phyloP scores from a whole-genome alignment of 2,888 invertebrate genomes.

The Philereme vetulata region DNA sequence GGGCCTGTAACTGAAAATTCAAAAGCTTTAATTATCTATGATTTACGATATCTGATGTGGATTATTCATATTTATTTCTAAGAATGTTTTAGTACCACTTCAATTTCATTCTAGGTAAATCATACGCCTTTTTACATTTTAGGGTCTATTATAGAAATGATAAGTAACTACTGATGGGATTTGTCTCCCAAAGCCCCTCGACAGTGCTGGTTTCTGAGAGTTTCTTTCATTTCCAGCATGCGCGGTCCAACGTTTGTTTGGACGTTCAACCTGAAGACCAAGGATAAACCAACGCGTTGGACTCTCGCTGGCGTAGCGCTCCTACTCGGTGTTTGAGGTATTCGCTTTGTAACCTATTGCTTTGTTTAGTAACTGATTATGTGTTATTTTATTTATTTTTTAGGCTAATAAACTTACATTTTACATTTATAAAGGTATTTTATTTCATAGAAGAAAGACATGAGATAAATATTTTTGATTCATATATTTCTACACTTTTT shows the following conservation, averaged over 20 bases:
- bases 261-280: conserved; percentile 97
- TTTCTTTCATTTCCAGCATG: conserved; percentile 66
- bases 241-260: conserved; percentile 97
- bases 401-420: conserved; percentile 24
- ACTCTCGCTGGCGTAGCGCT: conserved; percentile 96
- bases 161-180: too few relatives aligned
- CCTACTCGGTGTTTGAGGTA: conserved; percentile 88
- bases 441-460: conserved; percentile 6
- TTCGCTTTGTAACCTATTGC: conserved; percentile 18
- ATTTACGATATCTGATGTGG: too few relatives aligned
- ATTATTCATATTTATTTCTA: too few relatives aligned
- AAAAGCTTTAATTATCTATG: too few relatives aligned
- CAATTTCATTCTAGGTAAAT: too few relatives aligned
- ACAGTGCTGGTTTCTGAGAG: too few relatives aligned
- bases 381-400: conserved; percentile 31
- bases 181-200: too few relatives aligned
- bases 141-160: too few relatives aligned
- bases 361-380: conserved; percentile 22
- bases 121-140: too few relatives aligned
- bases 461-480: neutral
- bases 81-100: too few relatives aligned
- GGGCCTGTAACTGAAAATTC: too few relatives aligned
- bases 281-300: conserved; percentile 95
- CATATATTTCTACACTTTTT: conserved; percentile 36
- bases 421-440: conserved; percentile 10